Conservation (phyloP, 1,140 invertebrate species). For the Aphidius ervi region DNA sequence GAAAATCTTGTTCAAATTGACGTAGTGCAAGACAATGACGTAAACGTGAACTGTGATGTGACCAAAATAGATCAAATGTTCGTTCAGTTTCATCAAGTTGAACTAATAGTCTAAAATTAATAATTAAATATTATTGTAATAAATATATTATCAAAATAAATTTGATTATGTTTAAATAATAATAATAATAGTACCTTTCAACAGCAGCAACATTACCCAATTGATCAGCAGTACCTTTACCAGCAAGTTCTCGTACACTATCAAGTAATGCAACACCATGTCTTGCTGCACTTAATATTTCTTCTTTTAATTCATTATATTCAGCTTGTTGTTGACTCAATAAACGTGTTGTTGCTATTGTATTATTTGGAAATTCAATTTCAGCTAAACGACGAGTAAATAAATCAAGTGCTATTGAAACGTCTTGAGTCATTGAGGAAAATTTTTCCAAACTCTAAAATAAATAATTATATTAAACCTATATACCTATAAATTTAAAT, state of each 20-base stretch:
- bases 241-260: constrained; percentile 59
- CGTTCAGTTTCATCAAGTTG: constrained; percentile 93
- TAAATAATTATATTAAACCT: constrained; percentile 1
- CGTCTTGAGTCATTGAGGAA: constrained; percentile 82
- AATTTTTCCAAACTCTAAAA: constrained; percentile 92
- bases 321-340: constrained; percentile 63
- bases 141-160: too few relatives aligned
- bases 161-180: neutral
- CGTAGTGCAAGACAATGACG: constrained; percentile 84
- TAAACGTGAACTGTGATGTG: constrained; percentile 80
- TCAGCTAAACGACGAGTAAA: constrained; percentile 80
- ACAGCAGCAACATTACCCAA: constrained; percentile 88
- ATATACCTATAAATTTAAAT: too few relatives aligned
- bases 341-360: constrained; percentile 66
- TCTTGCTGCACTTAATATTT: constrained; percentile 73
- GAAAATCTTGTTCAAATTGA: constrained; percentile 85
- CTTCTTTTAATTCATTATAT: constrained; percentile 70
- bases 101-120: constrained; percentile 65
- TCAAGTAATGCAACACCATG: constrained; percentile 80
- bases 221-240: constrained; percentile 57
- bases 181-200: constrained; percentile 64
- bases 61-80: constrained; percentile 92
- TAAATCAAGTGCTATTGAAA: constrained; percentile 76
- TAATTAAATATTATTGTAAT: too few relatives aligned
- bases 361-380: constrained; percentile 81